Evolutionary conservation across 2,797 vertebrate species (phyloP), one percentile per base, ranked within the genome.

Genomic region (Manis pentadactyla): DNA sequence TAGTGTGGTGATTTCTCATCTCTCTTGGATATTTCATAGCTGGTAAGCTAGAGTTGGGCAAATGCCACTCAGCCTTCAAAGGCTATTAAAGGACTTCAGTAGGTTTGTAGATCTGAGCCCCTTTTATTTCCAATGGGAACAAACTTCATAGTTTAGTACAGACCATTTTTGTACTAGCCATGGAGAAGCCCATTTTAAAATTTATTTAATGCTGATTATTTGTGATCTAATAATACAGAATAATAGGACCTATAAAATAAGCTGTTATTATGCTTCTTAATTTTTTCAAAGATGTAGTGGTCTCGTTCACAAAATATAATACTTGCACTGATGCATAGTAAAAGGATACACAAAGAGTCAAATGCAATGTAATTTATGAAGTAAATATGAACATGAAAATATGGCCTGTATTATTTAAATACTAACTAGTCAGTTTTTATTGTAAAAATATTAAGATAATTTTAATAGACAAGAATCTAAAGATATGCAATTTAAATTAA

Each of bases 11-110:
- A 68, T 77, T 89, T 97, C n/a, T 96, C 71, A 92, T 88, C 71
- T 97, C 78, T 6, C 1, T 21, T 86, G 73, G 42, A 57, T 97
- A 97, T 98, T 90, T 97, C 75, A 61, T 63, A 51, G 68, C 39
- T 94, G 49, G 85, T 97, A 93, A 97, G 53, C 87, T 92, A 18
- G 96, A 86, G 78, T 68, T 96, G 78, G 69, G 63, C 68, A 82
- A 97, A 93, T 94, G 89, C 42, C 79, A 96, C 39, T 93, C 31
- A 87, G 10, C n/a, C 61, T 90, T 95, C 59, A 68, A 0, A 95
- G 73, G 18, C 51, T 84, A 29, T 94, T 97, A 86, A 95, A 97
- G 79, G 46, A 87, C 59, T 96, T 79, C 25, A 0, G 0, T 88
- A 89, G 64, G 39, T 90, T 78, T 63, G 13, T 27, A 63, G 31